These are phyloP conservation scores for Chlorops oryzae DNA, from an alignment of 1,140 invertebrate genomes.

Conservation along the genomic window DNA sequence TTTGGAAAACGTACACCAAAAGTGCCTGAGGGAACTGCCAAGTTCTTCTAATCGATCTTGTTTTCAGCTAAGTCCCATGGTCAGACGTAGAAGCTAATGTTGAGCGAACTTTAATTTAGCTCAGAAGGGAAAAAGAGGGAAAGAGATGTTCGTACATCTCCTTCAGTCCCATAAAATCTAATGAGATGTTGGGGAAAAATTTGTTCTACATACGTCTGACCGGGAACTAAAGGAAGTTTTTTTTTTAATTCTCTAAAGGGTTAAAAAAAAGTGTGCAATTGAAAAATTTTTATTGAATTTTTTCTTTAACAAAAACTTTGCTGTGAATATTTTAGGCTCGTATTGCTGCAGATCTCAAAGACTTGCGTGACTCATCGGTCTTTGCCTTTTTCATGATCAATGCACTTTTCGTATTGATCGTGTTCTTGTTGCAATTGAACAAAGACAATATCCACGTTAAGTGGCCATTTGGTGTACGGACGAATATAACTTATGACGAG, in stretches of 20 bases:
- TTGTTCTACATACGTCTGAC: too few relatives aligned
- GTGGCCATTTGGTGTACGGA: slow-evolving; percentile 89
- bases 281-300: neutral
- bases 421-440: slow-evolving; percentile 94
- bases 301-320: slow-evolving; percentile 8
- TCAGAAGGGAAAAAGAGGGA: too few relatives aligned
- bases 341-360: slow-evolving; percentile 84
- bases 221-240: slow-evolving; percentile 6
- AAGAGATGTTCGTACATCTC: too few relatives aligned
- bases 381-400: slow-evolving; percentile 98
- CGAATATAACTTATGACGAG: slow-evolving; percentile 86
- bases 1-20: slow-evolving; percentile 6
- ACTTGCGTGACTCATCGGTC: slow-evolving; percentile 86
- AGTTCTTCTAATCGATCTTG: too few relatives aligned
- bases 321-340: slow-evolving; percentile 58
- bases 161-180: too few relatives aligned
- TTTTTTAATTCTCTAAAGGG: neutral
- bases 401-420: slow-evolving; percentile 95
- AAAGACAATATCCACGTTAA: slow-evolving; percentile 90
- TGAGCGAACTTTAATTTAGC: too few relatives aligned
- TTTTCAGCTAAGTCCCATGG: too few relatives aligned
- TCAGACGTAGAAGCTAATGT: too few relatives aligned
- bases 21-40: too few relatives aligned
- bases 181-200: too few relatives aligned
- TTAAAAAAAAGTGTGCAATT: neutral